These are phyloP conservation scores for Austrolebias charrua DNA, from an alignment of 2,797 vertebrate species.

Conservation along the genomic window DNA sequence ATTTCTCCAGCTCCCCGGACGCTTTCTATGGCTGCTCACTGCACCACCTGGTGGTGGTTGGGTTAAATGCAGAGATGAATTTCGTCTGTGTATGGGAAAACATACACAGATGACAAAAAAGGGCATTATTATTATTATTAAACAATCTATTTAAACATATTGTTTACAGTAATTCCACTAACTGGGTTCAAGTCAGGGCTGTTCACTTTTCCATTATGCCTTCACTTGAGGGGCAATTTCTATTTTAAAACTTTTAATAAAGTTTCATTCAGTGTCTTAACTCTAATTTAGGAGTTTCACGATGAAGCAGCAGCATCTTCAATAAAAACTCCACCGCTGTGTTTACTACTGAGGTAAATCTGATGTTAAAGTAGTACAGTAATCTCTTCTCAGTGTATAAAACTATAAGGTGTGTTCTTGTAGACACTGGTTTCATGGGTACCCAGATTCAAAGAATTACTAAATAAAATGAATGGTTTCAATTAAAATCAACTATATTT, in stretches of 20 bases:
- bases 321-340: slow-evolving; percentile 57
- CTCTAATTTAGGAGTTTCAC: slow-evolving; percentile 29
- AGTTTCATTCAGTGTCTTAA: slow-evolving; percentile 33
- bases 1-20: too few species aligned
- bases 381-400: slow-evolving; percentile 58
- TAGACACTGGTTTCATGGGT: slow-evolving; percentile 45
- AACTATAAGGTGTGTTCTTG: slow-evolving; percentile 43
- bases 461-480: slow-evolving; percentile 19
- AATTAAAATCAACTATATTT: slow-evolving; percentile 20
- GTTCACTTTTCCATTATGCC: slow-evolving; percentile 1
- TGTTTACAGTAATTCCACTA: slow-evolving; percentile 50
- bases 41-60: too few species aligned
- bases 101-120: too few species aligned
- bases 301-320: slow-evolving; percentile 39
- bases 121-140: too few species aligned
- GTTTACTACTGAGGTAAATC: slow-evolving; percentile 72
- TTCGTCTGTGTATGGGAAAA: too few species aligned
- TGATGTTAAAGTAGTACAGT: slow-evolving; percentile 49
- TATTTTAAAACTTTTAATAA: slow-evolving; percentile 2
- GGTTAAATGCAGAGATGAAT: too few species aligned
- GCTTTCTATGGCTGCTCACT: too few species aligned
- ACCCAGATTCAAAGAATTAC: slow-evolving; percentile 26
- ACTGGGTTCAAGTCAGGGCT: slow-evolving; percentile 16
- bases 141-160: neutral
- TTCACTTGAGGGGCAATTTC: slow-evolving; percentile 9